Evolutionary conservation across 2,888 invertebrate genomes (phyloP).

Genomic region (Argyresthia goedartella): DNA sequence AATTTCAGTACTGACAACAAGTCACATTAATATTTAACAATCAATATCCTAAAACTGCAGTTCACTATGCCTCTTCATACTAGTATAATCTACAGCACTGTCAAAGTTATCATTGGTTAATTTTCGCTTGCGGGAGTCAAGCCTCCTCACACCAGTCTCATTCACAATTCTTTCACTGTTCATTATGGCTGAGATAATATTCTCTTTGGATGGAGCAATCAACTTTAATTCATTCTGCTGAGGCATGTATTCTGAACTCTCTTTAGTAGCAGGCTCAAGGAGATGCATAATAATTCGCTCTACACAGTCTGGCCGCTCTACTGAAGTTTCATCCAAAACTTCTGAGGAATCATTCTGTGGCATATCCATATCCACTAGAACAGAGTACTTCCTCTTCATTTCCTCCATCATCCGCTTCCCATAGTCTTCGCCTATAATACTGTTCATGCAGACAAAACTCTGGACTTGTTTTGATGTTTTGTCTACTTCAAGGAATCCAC

Average conservation of each 20-base stretch:
- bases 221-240: conserved; percentile 33
- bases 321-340: conserved; percentile 49
- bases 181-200: conserved; percentile 57
- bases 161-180: conserved; percentile 59
- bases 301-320: conserved; percentile 79
- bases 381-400: conserved; percentile 85
- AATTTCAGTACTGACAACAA: background rate
- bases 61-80: conserved; percentile 40
- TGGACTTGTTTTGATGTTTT: conserved; percentile 81
- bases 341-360: conserved; percentile 29
- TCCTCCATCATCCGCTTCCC: conserved; percentile 79
- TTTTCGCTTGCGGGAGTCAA: conserved; percentile 49
- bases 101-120: conserved; percentile 29
- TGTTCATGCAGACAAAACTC: conserved; percentile 90
- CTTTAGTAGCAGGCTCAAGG: conserved; percentile 43
- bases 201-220: conserved; percentile 57
- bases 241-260: conserved; percentile 26
- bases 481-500: conserved; percentile 88
- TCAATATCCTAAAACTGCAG: conserved; percentile 2
- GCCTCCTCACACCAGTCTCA: conserved; percentile 50
- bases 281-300: conserved; percentile 81
- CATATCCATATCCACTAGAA: conserved; percentile 71
- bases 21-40: background rate
- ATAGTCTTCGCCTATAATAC: conserved; percentile 81
- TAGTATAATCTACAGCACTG: conserved; percentile 30